Conservation (phyloP, 2,888 invertebrate genomes). For the Loripinus fragilis region DNA sequence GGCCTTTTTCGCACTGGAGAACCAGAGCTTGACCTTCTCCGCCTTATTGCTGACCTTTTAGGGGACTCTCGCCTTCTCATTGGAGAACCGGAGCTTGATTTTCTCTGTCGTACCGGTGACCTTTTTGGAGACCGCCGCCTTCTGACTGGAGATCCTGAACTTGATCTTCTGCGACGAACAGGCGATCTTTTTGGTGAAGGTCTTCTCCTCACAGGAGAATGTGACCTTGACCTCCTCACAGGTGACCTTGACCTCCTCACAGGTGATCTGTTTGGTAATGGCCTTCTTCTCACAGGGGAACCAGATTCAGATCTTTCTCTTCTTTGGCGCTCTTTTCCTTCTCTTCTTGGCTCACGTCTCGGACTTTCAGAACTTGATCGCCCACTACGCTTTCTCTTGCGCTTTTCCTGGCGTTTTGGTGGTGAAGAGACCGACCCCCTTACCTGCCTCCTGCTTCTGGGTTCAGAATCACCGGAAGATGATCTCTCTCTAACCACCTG, state of each 20-base stretch:
- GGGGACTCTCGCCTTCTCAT: not conserved
- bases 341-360: not conserved
- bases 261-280: constrained; percentile 16
- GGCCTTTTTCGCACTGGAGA: constrained; percentile 26
- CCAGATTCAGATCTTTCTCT: constrained; percentile 17
- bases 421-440: constrained; percentile 7
- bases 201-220: constrained; percentile 11
- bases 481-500: not conserved
- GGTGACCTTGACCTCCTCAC: constrained; percentile 25
- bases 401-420: constrained; percentile 31
- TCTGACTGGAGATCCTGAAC: constrained; percentile 13
- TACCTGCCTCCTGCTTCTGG: constrained; percentile 12
- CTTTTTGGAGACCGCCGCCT: not conserved
- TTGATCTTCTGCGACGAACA: constrained; percentile 1
- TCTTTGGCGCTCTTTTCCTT: constrained; percentile 22
- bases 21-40: constrained; percentile 8
- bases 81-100: constrained; percentile 26
- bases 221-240: constrained; percentile 27
- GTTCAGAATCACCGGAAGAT: constrained; percentile 5
- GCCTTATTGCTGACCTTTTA: not conserved
- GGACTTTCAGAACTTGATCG: constrained; percentile 28
- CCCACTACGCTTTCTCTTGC: constrained; percentile 34
- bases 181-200: constrained; percentile 10
- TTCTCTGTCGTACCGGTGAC: not conserved
- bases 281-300: constrained; percentile 7